Base-by-base conservation (phyloP, 2,113 vertebrate species). In the Pithys albifrons region DNA sequence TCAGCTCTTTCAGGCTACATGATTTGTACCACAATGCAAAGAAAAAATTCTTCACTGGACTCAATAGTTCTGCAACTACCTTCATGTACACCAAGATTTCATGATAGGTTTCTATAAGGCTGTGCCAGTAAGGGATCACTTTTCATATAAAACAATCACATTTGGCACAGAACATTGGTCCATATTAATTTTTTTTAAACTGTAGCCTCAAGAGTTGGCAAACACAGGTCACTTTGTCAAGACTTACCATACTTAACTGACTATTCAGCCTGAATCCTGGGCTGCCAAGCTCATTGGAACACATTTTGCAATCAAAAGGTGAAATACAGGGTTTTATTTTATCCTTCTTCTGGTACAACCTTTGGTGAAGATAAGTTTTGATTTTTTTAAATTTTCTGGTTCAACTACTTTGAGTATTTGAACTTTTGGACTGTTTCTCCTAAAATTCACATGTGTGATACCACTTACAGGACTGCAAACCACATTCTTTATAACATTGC, bases 11-110 rank as follows among this genome's bases (percentile, higher is more conserved):
- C 49, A 83, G 35, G 59, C 15, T 22, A 54, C 19, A 9, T 13
- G 16, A 49, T 37, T 22, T 45, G 27, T 81, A 84, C 25, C 14
- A 66, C 66, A 96, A 87, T 41, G n/a, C 37, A 58, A 89, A 91
- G 70, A 82, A 8, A 78, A 88, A 94, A 89, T 46, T 65, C 35
- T 65, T 81, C 33, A 2, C n/a, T 81, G 39, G 13, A 81, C 71
- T 78, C 55, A 51, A 31, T 49, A 89, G 43, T 51, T 81, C 74
- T 62, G 37, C 39, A n/a, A 37, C 33, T 70, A 69, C 37, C 28
- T 74, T 52, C 0, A 0, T 7, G 0, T 55, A 74, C 1, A 1
- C 66, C 22, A 82, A 49, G 39, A 70, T 74, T 81, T 88, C 22
- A 41, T 78, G 48, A 59, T 5, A 39, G 17, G 1, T 71, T 91